Evolutionary conservation across 1,140 invertebrate species (phyloP), one percentile per base, ranked within the genome.

Genomic region (Drosophila ficusphila): DNA sequence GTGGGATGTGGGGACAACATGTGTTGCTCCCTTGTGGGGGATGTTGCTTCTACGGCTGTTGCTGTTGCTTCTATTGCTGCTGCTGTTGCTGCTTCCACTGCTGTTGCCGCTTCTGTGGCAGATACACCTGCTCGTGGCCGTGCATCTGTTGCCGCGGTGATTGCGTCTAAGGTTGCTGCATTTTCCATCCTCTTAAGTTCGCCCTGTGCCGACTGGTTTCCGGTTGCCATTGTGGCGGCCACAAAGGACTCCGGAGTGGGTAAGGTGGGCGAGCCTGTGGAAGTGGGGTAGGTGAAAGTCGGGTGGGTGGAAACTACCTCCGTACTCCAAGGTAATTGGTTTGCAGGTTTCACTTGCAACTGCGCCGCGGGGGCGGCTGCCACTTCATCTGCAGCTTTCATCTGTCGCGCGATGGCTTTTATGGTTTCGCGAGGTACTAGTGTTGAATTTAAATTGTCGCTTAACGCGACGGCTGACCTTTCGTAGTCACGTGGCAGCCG

Each of bases 401-500:
- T 31, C 38, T 19, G 51, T 31, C 36, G 42, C 39, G 34, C 33
- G 21, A 49, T 12, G 27, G 38, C 33, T 61, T 68, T 75, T 33
- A 56, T 64, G 49, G 67, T 36, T 75, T 16, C 4, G 0, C 21
- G 18, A 23, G 19, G 9, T 3, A 7, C n/a, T 29, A 42, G 18
- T 18, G 56, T 6, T 25, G 56, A 47, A 76, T 85, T 85, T 62
- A 81, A 81, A 85, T 76, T 86, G 68, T 31, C 34, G 29, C 38
- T 74, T 58, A 53, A 16, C 14, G 49, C 25, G 38, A 7, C 14
- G 18, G 5, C 6, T n/a, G 33, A 18, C n/a, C 47, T 44, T 29
- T 12, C 52, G 36, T 61, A 14, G 49, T 56, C 34, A 19, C n/a
- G n/a, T n/a, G 78, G 53, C 54, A 62, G 36, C 44, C 48, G n/a